Evolutionary conservation across 2,888 invertebrate species (phyloP).

Genomic region (Melinaea menophilus): DNA sequence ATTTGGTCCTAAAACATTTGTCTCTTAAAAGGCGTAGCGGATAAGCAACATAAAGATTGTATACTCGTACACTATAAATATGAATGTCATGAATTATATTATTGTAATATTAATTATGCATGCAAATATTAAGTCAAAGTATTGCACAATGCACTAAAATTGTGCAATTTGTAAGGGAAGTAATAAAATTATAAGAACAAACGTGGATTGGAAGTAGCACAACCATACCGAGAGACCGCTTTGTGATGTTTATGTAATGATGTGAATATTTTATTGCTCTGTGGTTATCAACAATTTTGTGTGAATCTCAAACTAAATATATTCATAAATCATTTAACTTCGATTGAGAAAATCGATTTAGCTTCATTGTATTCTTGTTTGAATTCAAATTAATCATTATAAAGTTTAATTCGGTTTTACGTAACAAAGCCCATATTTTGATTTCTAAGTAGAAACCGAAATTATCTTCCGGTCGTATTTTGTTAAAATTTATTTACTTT

Average conservation of each 20-base stretch:
- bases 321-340: no score
- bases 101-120: constrained; percentile 15
- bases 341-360: no score
- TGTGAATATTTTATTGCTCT: constrained; percentile 42
- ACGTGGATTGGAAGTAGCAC: constrained; percentile 56
- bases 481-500: constrained; percentile 13
- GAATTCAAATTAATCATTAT: constrained; percentile 34
- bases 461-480: constrained; percentile 15
- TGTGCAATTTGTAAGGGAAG: constrained; percentile 55
- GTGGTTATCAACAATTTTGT: constrained; percentile 6
- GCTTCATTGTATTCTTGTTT: no score
- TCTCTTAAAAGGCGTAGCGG: no score
- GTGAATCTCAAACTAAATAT: constrained; percentile 9
- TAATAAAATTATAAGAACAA: constrained; percentile 46
- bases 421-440: no score
- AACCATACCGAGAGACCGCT: constrained; percentile 50
- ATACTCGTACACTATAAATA: no score
- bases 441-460: no score
- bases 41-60: no score
- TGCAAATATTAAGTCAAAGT: constrained; percentile 50
- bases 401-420: no score
- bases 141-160: constrained; percentile 54
- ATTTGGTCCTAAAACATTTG: no score
- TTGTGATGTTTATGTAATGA: constrained; percentile 57
- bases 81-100: no score